A percentile compares a stretch with the other conserved stretches of the same genome.
These are phyloP conservation scores for Aphrophora alni DNA, from an alignment of 2,888 invertebrate genomes.

Conservation along the genomic window DNA sequence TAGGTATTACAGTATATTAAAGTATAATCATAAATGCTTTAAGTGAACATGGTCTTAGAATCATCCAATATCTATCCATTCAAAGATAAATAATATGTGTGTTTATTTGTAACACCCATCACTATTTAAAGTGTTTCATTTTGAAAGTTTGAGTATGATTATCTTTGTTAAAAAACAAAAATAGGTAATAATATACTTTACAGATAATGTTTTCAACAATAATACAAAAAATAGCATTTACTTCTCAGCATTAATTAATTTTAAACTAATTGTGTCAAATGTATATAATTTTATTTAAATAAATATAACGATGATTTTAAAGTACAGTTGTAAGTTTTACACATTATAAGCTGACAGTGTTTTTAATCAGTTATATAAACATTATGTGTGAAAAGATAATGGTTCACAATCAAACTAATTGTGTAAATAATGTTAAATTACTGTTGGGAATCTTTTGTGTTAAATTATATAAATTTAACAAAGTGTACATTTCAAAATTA, in stretches of 20 bases:
- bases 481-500: not conserved
- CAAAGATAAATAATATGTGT: too few relatives aligned
- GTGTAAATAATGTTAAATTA: not conserved
- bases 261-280: not conserved
- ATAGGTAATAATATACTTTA: too few relatives aligned
- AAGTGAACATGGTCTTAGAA: too few relatives aligned
- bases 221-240: not conserved
- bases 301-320: not conserved
- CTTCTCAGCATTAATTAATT: not conserved
- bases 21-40: too few relatives aligned
- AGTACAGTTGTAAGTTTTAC: not conserved
- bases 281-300: not conserved
- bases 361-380: not conserved
- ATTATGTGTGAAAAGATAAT: too few relatives aligned
- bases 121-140: too few relatives aligned
- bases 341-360: not conserved
- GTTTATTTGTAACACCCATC: too few relatives aligned
- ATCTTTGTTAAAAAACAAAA: too few relatives aligned
- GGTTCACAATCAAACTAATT: not conserved
- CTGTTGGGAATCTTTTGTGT: not conserved
- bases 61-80: too few relatives aligned
- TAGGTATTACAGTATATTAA: too few relatives aligned
- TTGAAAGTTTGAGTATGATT: too few relatives aligned
- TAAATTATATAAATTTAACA: not conserved
- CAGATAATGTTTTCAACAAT: not conserved